Evolutionary conservation across 53 echinoderm and acorn worm species (phyloP).

Genomic region (Arbacia lixula): DNA sequence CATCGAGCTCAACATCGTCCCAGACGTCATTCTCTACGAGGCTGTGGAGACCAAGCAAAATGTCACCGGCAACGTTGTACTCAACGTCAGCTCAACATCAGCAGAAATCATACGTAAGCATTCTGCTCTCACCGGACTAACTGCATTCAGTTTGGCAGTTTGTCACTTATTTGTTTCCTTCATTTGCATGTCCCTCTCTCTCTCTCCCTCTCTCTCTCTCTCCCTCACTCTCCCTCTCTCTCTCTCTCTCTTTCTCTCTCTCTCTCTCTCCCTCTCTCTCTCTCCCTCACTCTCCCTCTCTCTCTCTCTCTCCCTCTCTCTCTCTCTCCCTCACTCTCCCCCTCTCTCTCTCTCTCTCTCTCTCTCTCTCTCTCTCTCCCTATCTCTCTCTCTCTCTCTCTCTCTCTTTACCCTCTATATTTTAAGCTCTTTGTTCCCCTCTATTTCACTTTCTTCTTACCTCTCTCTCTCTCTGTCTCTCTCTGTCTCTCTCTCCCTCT

Average conservation of each 20-base stretch:
- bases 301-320: too few relatives aligned
- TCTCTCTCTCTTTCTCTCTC: too few relatives aligned
- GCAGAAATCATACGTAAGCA: constrained; percentile 11
- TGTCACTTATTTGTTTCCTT: too few relatives aligned
- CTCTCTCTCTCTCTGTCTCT: not conserved
- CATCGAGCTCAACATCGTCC: not conserved
- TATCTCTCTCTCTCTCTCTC: not conserved
- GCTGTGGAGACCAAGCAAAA: not conserved
- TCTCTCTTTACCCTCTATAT: not conserved
- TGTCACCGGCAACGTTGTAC: not conserved
- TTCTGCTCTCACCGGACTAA: too few relatives aligned
- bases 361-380: not conserved
- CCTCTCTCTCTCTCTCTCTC: not conserved
- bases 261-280: too few relatives aligned
- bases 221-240: too few relatives aligned
- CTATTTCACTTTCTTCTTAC: not conserved
- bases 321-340: not conserved
- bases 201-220: too few relatives aligned
- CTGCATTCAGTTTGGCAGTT: too few relatives aligned
- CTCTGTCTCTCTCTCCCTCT: not conserved
- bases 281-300: too few relatives aligned
- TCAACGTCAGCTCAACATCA: not conserved
- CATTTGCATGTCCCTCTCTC: too few relatives aligned
- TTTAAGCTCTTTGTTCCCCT: not conserved
- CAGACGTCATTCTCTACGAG: constrained; percentile 1